Percentiles rank a stretch among this genome's conserved stretches.
Evolutionary conservation across 1,140 invertebrate genomes (phyloP).

Genomic region (Propsilocerus akamusi): DNA sequence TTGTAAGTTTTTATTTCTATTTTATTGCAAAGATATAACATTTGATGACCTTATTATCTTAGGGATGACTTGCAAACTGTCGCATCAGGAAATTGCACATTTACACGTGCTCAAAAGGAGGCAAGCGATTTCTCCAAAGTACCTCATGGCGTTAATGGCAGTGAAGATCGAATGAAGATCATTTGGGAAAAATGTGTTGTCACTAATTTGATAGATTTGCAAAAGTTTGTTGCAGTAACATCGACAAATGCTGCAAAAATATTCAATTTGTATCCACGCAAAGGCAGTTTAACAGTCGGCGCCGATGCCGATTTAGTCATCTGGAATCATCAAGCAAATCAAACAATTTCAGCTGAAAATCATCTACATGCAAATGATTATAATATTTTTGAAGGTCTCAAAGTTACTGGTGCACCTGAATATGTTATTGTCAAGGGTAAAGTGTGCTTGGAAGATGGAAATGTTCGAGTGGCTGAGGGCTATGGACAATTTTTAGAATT

Average conservation of each 20-base stretch:
- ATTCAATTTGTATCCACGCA: constrained; percentile 89
- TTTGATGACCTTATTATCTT: constrained; percentile 10
- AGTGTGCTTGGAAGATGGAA: constrained; percentile 76
- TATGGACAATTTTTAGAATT: constrained; percentile 25
- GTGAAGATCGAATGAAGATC: constrained; percentile 86
- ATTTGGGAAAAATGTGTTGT: constrained; percentile 92
- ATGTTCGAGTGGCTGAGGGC: constrained; percentile 67
- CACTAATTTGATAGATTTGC: constrained; percentile 66
- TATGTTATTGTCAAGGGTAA: constrained; percentile 75
- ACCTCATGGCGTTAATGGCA: constrained; percentile 91
- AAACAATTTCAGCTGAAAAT: constrained; percentile 71
- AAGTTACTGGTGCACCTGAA: constrained; percentile 58
- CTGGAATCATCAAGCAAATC: constrained; percentile 68
- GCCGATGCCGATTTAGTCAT: constrained; percentile 94
- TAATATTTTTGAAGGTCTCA: constrained; percentile 87
- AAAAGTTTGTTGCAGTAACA: constrained; percentile 83
- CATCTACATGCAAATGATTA: constrained; percentile 84
- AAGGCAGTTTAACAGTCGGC: constrained; percentile 73
- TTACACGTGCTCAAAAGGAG: constrained; percentile 73
- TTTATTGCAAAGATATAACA: background rate
- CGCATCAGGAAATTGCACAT: constrained; percentile 90
- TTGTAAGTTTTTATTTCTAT: background rate
- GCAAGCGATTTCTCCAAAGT: constrained; percentile 81
- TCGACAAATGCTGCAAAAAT: constrained; percentile 88
- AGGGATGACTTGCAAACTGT: constrained; percentile 75